Conservation (phyloP, 1,140 invertebrate species). For the Gryllus bimaculatus region DNA sequence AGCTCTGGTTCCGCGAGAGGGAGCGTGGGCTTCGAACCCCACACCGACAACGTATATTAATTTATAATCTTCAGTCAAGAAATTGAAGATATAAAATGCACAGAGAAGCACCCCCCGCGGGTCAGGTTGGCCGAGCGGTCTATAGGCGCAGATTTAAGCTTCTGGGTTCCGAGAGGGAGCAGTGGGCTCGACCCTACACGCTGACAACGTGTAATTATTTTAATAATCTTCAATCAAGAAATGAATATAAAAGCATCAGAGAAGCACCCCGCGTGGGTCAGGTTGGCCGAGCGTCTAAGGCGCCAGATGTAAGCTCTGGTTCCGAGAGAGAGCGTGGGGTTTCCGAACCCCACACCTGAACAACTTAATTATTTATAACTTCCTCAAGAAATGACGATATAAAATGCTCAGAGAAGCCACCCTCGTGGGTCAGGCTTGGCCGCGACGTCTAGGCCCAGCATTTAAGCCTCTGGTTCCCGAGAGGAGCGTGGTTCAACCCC, state of each 20-base stretch:
- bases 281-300: too few species aligned
- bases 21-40: too few species aligned
- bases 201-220: conserved; percentile 21
- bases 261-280: too few species aligned
- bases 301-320: conserved; percentile 26
- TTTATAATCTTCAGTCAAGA: too few species aligned
- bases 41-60: too few species aligned
- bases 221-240: too few species aligned
- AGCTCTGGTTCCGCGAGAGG: conserved; percentile 47
- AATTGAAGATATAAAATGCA: too few species aligned
- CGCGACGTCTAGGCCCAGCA: conserved; percentile 37
- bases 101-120: too few species aligned
- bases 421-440: conserved; percentile 26
- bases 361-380: background rate
- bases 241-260: too few species aligned
- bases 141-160: conserved; percentile 48
- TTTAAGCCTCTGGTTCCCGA: conserved; percentile 63
- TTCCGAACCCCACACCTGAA: background rate
- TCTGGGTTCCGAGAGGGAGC: conserved; percentile 59
- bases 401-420: too few species aligned
- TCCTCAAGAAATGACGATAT: too few species aligned
- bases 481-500: too few species aligned
- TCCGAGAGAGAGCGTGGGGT: conserved; percentile 23
- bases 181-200: conserved; percentile 65
- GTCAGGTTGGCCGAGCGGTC: conserved; percentile 27